Percentiles rank a stretch among this genome's conserved stretches.
phyloP scores from a whole-genome alignment of 1,140 invertebrate genomes.

The Trichoplusia ni region DNA sequence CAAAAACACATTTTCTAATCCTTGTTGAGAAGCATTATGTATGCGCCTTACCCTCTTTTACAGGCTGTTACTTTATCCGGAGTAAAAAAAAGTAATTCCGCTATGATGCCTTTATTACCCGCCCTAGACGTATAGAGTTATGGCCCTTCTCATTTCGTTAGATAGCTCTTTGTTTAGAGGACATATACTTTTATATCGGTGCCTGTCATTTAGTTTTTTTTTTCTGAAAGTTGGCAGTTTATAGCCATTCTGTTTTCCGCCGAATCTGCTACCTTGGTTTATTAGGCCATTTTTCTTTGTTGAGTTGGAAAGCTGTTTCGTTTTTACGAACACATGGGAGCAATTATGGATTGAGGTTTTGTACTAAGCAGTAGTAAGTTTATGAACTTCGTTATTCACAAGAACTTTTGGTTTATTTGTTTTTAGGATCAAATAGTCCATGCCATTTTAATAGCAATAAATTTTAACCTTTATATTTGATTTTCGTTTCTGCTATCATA shows the following conservation, averaged over 20 bases:
- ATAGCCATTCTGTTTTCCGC: slow-evolving; percentile 6
- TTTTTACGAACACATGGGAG: too few relatives aligned
- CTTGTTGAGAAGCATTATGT: slow-evolving; percentile 14
- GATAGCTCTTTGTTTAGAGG: slow-evolving; percentile 37
- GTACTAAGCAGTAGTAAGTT: too few relatives aligned
- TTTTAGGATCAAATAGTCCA: too few relatives aligned
- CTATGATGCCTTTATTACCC: slow-evolving; percentile 46
- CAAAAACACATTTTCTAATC: slow-evolving; percentile 18
- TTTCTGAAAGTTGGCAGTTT: not conserved
- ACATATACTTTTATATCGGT: slow-evolving; percentile 23
- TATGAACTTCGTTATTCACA: too few relatives aligned
- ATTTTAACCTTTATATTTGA: too few relatives aligned
- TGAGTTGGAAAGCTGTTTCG: not conserved
- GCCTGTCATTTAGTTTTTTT: slow-evolving; percentile 16
- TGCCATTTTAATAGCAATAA: too few relatives aligned
- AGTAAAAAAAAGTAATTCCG: slow-evolving; percentile 46
- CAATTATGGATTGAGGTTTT: too few relatives aligned
- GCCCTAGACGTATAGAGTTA: slow-evolving; percentile 38
- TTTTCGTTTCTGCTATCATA: too few relatives aligned
- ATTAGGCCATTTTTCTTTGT: not conserved
- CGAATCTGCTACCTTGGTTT: slow-evolving; percentile 4
- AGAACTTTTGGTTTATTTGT: too few relatives aligned
- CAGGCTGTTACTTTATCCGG: slow-evolving; percentile 36
- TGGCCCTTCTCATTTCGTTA: slow-evolving; percentile 37
- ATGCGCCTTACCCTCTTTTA: slow-evolving; percentile 30